phyloP scores from a whole-genome alignment of 2,113 vertebrate species.

The Callaeas wilsoni region DNA sequence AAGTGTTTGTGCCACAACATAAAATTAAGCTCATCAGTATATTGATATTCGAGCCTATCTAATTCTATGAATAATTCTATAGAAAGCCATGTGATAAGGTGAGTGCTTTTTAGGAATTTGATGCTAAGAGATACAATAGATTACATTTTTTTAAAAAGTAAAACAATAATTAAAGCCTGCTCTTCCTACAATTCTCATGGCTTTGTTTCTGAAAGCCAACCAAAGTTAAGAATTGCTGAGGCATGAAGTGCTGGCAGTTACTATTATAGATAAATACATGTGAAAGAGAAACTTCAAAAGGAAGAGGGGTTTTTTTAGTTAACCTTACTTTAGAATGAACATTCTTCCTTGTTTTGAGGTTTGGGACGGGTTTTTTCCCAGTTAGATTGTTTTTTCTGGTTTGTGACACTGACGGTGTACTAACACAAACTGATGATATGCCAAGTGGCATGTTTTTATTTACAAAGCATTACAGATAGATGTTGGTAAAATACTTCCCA shows the following conservation, averaged over 20 bases:
- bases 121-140: not conserved
- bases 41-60: not conserved
- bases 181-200: not conserved
- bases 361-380: not conserved
- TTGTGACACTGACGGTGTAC: not conserved
- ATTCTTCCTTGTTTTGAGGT: not conserved
- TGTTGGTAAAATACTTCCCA: not conserved
- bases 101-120: not conserved
- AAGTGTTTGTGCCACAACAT: not conserved
- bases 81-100: not conserved
- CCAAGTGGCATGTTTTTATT: not conserved
- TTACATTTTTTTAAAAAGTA: not conserved
- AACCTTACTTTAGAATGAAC: not conserved
- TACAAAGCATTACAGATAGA: not conserved
- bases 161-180: not conserved
- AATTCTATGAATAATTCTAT: not conserved
- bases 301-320: accelerated
- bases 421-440: not conserved
- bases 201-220: not conserved
- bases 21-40: not conserved
- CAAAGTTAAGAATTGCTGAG: not conserved
- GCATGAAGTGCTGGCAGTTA: not conserved
- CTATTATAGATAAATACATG: not conserved
- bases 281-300: not conserved
- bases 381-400: not conserved